Base-by-base conservation (phyloP, 2,888 invertebrate species). In the Diabrotica balteata region DNA sequence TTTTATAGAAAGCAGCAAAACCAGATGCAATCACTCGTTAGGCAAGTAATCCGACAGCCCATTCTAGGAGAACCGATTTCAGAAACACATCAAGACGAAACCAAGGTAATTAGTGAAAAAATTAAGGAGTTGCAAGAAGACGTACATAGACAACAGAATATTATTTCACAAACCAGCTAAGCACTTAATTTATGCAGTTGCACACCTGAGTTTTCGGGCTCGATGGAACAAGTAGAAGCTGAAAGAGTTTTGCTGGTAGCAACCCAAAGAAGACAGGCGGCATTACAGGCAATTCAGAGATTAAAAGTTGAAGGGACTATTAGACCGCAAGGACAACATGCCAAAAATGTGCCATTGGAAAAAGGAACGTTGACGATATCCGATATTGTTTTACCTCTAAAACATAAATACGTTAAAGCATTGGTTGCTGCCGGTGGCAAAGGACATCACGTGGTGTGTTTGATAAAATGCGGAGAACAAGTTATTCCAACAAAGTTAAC, bases 211-310 rank as follows among this genome's bases (percentile, higher is more conserved):
- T 97, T 96, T 83, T 91, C 92, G 62, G 95, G 95, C 6, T 96
- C 96, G 0, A 90, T 93, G 0, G 96, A 97, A 80, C 96, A 97
- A 79, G 96, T 98, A 0, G 98, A 98, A 82, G 97, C 96, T 49
- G 97, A 98, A 84, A 88, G 95, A 71, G 87, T 98, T 68, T 87
- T 98, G 43, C 87, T 98, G 43, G 87, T 98, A 76, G 95, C 98
- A 62, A 95, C 92, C 22, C 95, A 97, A 83, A 91, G 93, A 59
- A 88, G 97, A 3, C 93, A 94, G 80, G 94, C 95, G 0, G 93
- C 93, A 66, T 82, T 95, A 68, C 91, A 94, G 80, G 97, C 97
- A 85, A 88, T 95, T 57, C 95, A 96, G 80, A 87, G 96, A 11
- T 84, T 98, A 71, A 93, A 94, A 79, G 91, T 95, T 46, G 94